Base-by-base conservation (phyloP, 1,140 invertebrate genomes). In the Macrobrachium rosenbergii region DNA sequence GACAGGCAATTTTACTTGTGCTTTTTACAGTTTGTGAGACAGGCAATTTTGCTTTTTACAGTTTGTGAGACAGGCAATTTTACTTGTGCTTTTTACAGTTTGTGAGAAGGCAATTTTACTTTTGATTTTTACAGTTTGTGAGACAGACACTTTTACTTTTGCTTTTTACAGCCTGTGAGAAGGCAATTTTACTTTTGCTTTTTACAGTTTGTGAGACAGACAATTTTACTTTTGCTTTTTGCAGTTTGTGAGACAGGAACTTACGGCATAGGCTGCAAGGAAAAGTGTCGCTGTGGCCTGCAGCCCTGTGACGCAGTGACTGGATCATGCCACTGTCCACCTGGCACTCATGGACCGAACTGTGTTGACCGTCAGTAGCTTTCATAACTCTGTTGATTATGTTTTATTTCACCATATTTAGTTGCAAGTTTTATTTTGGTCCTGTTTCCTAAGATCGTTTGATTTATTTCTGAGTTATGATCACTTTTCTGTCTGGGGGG, bases 271-370 rank as follows among this genome's bases (percentile, higher is more conserved):
- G 92, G 94, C 87, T 97, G 96, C 91, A 92, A 94, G 83, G 92
- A 94, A 78, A 90, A 93, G 62, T 98, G 97, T 91, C 92, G 93
- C 83, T 97, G 96, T 91, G 90, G 94, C 85, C 45, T 76, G 59
- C 76, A 72, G 23, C 21, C 77, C 7, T 87, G 85, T 52, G 95
- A 96, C 92, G 94, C 95, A 19, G 93, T 94, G 45, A 95, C 93
- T 37, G 97, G 97, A 1, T 92, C 94, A 87, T 98, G 97, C 91
- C 93, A 93, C 83, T 98, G 97, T 91, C 93, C 95, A 0, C 90
- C 93, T 14, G 95, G 95, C 37, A 82, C 58, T 17, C 88, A 83
- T 60, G 89, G 83, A 67, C 96, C 88, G 5, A 17, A 21, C 28
- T 87, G 85, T 67, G n/a, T 28, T 45, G 63, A 80, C 19, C 52